These are phyloP conservation scores for Panagrolaimus sp. DNA, from an alignment of 1,140 invertebrate species.

Conservation along the genomic window DNA sequence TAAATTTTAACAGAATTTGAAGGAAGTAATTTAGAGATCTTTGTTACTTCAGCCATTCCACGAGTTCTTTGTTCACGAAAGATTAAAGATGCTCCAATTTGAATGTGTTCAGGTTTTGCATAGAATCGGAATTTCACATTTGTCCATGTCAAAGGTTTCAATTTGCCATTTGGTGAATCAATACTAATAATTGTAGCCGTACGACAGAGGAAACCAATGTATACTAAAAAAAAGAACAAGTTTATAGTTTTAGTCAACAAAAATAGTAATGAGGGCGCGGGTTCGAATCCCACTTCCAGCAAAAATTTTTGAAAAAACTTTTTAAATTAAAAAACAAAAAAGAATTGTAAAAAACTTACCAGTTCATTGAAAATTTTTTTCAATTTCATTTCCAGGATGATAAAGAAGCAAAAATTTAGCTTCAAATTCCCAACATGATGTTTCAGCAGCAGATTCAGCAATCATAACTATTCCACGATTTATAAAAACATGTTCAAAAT, in stretches of 20 bases:
- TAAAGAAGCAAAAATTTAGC: constrained; percentile 40
- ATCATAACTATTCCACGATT: constrained; percentile 44
- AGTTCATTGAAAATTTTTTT: constrained; percentile 50
- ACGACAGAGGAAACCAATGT: constrained; percentile 88
- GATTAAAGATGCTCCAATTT: constrained; percentile 75
- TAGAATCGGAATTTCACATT: constrained; percentile 82
- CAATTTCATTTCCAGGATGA: constrained; percentile 36
- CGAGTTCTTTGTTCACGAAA: constrained; percentile 82
- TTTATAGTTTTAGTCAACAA: too few species aligned
- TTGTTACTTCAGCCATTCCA: constrained; percentile 75
- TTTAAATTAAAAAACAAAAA: too few species aligned
- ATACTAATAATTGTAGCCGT: constrained; percentile 73
- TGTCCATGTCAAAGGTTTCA: constrained; percentile 69
- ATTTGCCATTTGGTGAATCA: constrained; percentile 64
- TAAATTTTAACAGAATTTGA: too few species aligned
- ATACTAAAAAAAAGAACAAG: constrained; percentile 69
- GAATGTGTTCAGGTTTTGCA: constrained; percentile 82
- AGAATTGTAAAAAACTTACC: constrained; percentile 24
- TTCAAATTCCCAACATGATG: constrained; percentile 58
- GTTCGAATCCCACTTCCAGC: too few species aligned
- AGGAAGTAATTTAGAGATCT: not conserved
- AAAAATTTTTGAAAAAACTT: too few species aligned
- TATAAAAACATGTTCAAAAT: constrained; percentile 13
- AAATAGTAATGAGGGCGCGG: too few species aligned
- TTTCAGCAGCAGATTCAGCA: constrained; percentile 10